phyloP scores from a whole-genome alignment of 2,888 invertebrate genomes.

The Drosophila lutescens region DNA sequence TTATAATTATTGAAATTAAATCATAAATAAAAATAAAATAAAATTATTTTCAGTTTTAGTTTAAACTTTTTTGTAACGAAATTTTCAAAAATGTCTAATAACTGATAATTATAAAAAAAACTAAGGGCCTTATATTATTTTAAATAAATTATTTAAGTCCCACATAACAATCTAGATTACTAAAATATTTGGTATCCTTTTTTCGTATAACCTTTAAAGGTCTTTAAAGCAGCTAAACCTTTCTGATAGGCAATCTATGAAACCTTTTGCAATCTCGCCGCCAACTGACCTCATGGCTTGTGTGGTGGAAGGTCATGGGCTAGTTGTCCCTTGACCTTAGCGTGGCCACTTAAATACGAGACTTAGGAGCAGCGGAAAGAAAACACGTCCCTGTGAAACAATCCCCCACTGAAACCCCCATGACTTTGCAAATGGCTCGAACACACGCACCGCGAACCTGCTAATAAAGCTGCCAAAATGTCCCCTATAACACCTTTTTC shows the following conservation, averaged over 20 bases:
- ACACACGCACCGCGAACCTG: slow-evolving; percentile 28
- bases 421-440: slow-evolving; percentile 19
- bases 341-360: slow-evolving; percentile 3
- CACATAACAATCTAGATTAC: no score
- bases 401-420: no score
- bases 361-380: background rate
- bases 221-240: no score
- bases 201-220: background rate
- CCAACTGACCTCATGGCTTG: slow-evolving; percentile 25
- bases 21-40: no score
- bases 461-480: slow-evolving; percentile 39
- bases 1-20: no score
- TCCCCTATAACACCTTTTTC: slow-evolving; percentile 28
- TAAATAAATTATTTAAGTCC: no score
- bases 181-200: no score
- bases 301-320: slow-evolving; percentile 4
- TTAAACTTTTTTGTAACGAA: no score
- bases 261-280: slow-evolving; percentile 1
- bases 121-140: no score
- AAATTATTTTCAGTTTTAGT: no score
- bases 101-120: no score
- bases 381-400: background rate
- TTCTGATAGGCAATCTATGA: background rate
- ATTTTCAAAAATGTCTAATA: no score
- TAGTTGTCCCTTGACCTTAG: slow-evolving; percentile 29